A percentile compares a stretch with the other conserved stretches of the same genome.
Conservation (phyloP, 1,140 invertebrate genomes). For the Physella acuta region DNA sequence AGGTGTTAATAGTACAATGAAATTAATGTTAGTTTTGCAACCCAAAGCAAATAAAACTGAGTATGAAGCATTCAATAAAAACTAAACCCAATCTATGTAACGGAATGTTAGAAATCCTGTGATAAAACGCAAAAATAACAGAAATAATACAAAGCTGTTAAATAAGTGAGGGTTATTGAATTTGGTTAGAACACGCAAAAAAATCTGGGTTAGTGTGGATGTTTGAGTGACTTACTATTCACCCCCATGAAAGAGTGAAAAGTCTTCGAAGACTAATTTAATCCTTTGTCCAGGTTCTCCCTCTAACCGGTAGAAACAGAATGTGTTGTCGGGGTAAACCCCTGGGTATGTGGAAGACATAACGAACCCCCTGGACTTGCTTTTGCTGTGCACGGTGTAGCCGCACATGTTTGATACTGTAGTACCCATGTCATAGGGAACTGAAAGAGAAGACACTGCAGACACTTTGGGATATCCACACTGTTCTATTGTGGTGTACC, state of each 20-base stretch:
- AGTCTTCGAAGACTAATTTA: slow-evolving; percentile 94
- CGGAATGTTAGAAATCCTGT: too few relatives aligned
- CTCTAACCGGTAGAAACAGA: slow-evolving; percentile 90
- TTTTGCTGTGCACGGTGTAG: slow-evolving; percentile 56
- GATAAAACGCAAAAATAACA: too few relatives aligned
- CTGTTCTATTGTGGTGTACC: not conserved
- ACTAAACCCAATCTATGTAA: too few relatives aligned
- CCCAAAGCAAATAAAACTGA: too few relatives aligned
- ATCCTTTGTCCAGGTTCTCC: slow-evolving; percentile 89
- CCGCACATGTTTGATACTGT: slow-evolving; percentile 64
- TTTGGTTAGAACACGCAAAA: too few relatives aligned
- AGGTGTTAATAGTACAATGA: too few relatives aligned
- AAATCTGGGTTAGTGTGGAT: too few relatives aligned
- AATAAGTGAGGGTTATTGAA: too few relatives aligned
- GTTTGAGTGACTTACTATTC: slow-evolving; percentile 85
- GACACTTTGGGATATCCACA: slow-evolving; percentile 30
- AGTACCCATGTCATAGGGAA: slow-evolving; percentile 83
- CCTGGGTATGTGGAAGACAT: slow-evolving; percentile 98
- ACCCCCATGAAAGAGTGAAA: slow-evolving; percentile 97
- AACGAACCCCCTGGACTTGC: slow-evolving; percentile 75
- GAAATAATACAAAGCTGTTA: too few relatives aligned
- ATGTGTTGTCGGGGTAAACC: slow-evolving; percentile 93
- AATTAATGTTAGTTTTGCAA: too few relatives aligned
- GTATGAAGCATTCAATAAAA: too few relatives aligned
- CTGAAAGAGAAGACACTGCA: slow-evolving; percentile 56